Conservation (phyloP, 2,113 vertebrate genomes). For the Amazona guildingii region DNA sequence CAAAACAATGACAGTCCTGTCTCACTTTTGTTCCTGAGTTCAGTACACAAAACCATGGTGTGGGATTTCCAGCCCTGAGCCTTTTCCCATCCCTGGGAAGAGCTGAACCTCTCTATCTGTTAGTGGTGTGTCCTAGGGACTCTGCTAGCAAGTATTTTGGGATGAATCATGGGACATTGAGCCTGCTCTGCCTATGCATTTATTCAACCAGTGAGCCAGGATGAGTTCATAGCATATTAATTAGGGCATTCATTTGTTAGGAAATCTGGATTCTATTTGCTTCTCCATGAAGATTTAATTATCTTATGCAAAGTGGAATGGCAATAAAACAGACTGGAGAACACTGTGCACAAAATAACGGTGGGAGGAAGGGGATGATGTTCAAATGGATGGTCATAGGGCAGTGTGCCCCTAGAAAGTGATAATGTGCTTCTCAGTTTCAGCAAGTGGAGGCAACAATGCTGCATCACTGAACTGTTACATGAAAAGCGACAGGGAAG, state of each 20-base stretch:
- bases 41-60: neutral
- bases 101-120: neutral
- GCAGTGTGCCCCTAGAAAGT: neutral
- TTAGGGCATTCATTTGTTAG: neutral
- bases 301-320: accelerated
- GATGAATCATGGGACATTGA: neutral
- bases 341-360: neutral
- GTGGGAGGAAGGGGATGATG: neutral
- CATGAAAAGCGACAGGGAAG: neutral
- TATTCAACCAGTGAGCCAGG: neutral
- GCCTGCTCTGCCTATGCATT: neutral
- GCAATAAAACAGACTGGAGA: neutral
- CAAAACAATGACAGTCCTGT: neutral
- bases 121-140: neutral
- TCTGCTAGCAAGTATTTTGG: neutral
- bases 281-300: neutral
- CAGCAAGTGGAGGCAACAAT: neutral
- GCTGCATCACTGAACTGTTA: neutral
- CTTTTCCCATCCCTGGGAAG: neutral
- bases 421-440: neutral
- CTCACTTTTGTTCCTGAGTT: neutral
- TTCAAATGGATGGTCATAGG: neutral
- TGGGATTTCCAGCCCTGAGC: neutral
- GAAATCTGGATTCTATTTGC: neutral
- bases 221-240: neutral